These are phyloP conservation scores for Atrichornis clamosus DNA, from an alignment of 2,113 vertebrate species.

Conservation along the genomic window DNA sequence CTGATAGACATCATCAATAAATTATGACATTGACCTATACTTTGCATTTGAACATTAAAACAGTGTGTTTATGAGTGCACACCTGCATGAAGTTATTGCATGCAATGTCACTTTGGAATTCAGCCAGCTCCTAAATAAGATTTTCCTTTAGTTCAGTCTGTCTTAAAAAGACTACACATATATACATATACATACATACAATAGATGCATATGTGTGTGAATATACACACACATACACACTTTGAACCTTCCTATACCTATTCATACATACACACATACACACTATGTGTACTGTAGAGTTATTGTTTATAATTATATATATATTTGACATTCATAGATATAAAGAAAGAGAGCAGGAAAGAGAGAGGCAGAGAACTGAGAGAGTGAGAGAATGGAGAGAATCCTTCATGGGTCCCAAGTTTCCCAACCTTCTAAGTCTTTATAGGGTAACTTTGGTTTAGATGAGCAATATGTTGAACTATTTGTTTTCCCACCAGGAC, in stretches of 20 bases:
- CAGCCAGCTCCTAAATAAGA: not conserved
- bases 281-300: not conserved
- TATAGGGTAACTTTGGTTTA: slow-evolving; percentile 25
- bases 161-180: not conserved
- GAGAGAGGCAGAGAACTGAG: not conserved
- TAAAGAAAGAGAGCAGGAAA: not conserved
- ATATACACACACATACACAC: too few species aligned
- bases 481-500: slow-evolving; percentile 43
- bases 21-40: not conserved
- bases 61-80: not conserved
- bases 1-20: not conserved
- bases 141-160: not conserved
- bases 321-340: not conserved
- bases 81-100: not conserved
- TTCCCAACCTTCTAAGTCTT: slow-evolving; percentile 22
- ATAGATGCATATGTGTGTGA: not conserved
- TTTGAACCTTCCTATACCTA: not conserved
- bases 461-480: slow-evolving; percentile 17
- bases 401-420: not conserved
- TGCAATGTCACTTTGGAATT: not conserved
- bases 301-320: not conserved
- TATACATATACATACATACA: not conserved
- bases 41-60: not conserved
- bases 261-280: not conserved
- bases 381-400: not conserved